Evolutionary conservation across 2,113 vertebrate genomes (phyloP).

Genomic region (Malurus melanocephalus): DNA sequence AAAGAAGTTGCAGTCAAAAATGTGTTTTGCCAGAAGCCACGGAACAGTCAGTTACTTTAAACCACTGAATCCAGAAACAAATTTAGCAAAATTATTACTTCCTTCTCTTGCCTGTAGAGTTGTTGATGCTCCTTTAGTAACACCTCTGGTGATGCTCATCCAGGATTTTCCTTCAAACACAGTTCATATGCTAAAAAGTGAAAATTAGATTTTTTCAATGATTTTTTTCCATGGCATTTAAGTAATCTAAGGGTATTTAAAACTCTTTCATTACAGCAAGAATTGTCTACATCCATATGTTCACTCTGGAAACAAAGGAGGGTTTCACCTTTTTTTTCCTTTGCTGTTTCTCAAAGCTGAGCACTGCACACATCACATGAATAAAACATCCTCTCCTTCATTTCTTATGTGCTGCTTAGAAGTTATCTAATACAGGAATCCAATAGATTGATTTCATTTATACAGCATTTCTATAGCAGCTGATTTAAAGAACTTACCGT

Average conservation of each 20-base stretch:
- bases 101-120: not conserved
- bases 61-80: not conserved
- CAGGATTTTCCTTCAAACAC: not conserved
- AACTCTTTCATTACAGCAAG: not conserved
- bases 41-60: not conserved
- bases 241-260: not conserved
- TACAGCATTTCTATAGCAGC: not conserved
- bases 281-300: not conserved
- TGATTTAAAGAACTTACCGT: not conserved
- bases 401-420: not conserved
- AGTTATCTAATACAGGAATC: not conserved
- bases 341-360: not conserved
- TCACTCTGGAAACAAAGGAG: not conserved
- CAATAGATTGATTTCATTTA: not conserved
- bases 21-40: not conserved
- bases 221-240: not conserved
- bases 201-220: not conserved
- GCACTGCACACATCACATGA: not conserved
- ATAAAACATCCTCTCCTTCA: not conserved
- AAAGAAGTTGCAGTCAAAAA: constrained; percentile 9
- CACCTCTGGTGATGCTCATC: not conserved
- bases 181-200: not conserved
- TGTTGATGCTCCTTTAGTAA: not conserved
- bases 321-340: accelerated
- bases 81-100: not conserved